Evolutionary conservation across 2,888 invertebrate genomes (phyloP).

Genomic region (Sinohyriopsis cumingii): DNA sequence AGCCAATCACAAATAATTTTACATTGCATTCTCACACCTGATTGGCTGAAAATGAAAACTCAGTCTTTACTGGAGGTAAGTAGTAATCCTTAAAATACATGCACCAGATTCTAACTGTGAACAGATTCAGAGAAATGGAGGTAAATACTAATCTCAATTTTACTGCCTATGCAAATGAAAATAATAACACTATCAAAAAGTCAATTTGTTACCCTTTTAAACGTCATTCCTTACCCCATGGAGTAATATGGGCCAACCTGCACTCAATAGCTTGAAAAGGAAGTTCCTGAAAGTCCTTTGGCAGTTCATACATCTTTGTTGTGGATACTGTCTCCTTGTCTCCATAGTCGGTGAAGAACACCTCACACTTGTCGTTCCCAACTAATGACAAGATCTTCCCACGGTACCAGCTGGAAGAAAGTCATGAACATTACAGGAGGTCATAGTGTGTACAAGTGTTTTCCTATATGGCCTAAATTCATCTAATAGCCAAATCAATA

Average conservation of each 20-base stretch:
- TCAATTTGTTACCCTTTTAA: no score
- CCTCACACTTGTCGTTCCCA: conserved; percentile 70
- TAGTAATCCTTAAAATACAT: no score
- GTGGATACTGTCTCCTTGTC: conserved; percentile 74
- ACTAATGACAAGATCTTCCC: conserved; percentile 73
- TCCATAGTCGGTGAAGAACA: conserved; percentile 80
- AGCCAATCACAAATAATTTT: no score
- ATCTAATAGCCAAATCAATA: not conserved
- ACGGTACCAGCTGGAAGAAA: conserved; percentile 62
- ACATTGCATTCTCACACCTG: no score
- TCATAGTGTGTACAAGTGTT: not conserved
- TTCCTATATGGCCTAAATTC: not conserved
- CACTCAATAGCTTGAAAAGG: conserved; percentile 82
- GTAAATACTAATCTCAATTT: no score
- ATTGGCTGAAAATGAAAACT: no score
- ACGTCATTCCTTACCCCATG: conserved; percentile 62
- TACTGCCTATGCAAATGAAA: no score
- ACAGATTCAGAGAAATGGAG: no score
- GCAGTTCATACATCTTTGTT: conserved; percentile 74
- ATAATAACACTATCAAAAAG: no score
- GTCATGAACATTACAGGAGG: not conserved
- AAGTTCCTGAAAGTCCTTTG: conserved; percentile 72
- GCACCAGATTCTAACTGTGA: no score
- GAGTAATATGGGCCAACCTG: conserved; percentile 75
- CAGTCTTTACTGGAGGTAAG: no score